Conservation (phyloP, 2,113 vertebrate genomes). For the Lethenteron camtschaticum region DNA sequence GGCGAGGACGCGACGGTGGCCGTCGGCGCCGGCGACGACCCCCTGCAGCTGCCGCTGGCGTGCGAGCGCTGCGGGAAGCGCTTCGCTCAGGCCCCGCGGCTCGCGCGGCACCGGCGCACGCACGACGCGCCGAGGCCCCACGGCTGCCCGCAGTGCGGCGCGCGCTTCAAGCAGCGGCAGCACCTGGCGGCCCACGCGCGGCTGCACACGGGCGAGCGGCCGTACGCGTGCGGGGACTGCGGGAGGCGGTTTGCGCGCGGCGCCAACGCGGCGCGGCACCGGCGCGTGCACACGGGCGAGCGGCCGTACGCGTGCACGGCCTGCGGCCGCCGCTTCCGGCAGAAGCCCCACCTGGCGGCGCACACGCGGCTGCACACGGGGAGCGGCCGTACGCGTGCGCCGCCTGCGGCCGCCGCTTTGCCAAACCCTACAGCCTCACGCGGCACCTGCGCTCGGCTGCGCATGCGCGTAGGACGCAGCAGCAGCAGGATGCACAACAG, state of each 20-base stretch:
- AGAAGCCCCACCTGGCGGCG: neutral
- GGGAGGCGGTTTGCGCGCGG: neutral
- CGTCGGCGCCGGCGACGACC: no score
- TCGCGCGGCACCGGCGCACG: neutral
- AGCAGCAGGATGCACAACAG: no score
- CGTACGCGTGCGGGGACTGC: conserved; percentile 2
- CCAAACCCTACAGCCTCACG: no score
- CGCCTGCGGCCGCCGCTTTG: neutral
- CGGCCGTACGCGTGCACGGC: neutral
- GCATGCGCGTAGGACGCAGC: no score
- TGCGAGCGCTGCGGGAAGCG: no score
- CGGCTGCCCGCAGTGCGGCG: no score
- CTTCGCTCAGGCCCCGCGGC: no score
- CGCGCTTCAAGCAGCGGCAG: no score
- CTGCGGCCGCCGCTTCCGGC: neutral
- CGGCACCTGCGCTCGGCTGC: no score
- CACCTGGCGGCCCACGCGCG: no score
- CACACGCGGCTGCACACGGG: conserved; percentile 1
- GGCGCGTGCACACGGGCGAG: neutral
- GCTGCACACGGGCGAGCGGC: neutral
- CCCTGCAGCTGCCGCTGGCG: no score
- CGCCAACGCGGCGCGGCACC: neutral
- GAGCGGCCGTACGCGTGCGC: conserved; percentile 3
- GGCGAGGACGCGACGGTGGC: no score
- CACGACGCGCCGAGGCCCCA: neutral